These are phyloP conservation scores for Papilio elwesi DNA, from an alignment of 2,888 invertebrate genomes.

Conservation along the genomic window DNA sequence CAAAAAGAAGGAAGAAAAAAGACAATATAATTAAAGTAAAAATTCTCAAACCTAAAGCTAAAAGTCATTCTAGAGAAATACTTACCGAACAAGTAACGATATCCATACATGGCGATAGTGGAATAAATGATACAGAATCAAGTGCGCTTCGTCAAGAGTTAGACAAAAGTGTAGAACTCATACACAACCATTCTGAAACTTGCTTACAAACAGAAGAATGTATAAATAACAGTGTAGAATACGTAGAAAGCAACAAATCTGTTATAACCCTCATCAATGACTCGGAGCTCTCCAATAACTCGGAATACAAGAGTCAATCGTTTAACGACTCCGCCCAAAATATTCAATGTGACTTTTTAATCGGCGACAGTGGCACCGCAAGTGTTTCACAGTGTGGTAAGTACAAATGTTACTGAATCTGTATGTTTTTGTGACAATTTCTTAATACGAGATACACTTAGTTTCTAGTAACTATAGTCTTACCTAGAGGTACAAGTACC, in stretches of 20 bases:
- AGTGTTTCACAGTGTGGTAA: conserved; percentile 43
- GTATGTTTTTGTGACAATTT: background rate
- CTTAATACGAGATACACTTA: background rate
- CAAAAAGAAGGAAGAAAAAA: conserved; percentile 61
- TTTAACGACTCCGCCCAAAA: background rate
- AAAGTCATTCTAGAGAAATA: conserved; percentile 45
- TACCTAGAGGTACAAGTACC: background rate
- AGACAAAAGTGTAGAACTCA: conserved; percentile 66
- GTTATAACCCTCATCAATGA: conserved; percentile 60
- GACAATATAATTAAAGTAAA: conserved; percentile 73
- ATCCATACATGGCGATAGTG: conserved; percentile 61
- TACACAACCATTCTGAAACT: conserved; percentile 78
- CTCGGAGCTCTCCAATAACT: conserved; percentile 47
- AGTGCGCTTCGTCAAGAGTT: conserved; percentile 51
- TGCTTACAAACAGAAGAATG: conserved; percentile 72
- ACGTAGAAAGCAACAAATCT: conserved; percentile 60
- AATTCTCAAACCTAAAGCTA: conserved; percentile 64
- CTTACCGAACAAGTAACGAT: conserved; percentile 36
- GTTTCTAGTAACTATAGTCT: background rate
- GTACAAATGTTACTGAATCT: background rate
- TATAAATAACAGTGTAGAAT: conserved; percentile 63
- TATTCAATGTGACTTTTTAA: background rate
- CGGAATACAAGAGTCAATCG: background rate
- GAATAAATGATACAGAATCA: conserved; percentile 63
- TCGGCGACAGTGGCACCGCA: conserved; percentile 32